Evolutionary conservation across 1,140 invertebrate genomes (phyloP).

Genomic region (Tetraneura akinire): DNA sequence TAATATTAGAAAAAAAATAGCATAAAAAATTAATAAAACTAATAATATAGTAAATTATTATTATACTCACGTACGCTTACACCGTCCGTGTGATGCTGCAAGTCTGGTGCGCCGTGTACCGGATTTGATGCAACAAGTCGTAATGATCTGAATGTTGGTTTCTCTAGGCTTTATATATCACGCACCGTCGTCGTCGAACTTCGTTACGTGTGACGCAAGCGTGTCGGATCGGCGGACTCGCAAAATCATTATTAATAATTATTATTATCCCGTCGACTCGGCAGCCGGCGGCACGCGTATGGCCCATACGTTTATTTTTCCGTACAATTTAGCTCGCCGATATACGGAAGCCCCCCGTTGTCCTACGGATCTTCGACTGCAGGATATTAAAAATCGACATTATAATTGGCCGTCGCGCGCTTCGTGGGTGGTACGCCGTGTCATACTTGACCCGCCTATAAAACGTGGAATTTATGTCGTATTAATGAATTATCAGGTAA

Average conservation of each 20-base stretch:
- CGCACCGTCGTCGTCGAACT: neutral
- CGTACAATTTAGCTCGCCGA: conserved; percentile 5
- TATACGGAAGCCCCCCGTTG: neutral
- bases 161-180: conserved; percentile 43
- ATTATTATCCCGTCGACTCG: too few relatives aligned
- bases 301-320: neutral
- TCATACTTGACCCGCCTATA: neutral
- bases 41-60: too few relatives aligned
- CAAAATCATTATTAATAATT: conserved; percentile 28
- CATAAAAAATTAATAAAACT: too few relatives aligned
- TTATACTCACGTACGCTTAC: conserved; percentile 38
- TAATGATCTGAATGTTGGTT: conserved; percentile 43
- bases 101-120: conserved; percentile 33
- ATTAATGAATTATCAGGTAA: neutral
- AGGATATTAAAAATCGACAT: conserved; percentile 21
- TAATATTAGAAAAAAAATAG: too few relatives aligned
- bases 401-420: conserved; percentile 10
- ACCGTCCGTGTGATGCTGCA: neutral
- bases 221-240: neutral
- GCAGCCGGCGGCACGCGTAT: too few relatives aligned
- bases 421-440: conserved; percentile 16
- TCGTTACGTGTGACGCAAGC: conserved; percentile 37
- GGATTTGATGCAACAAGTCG: conserved; percentile 44
- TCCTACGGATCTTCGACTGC: conserved; percentile 1
- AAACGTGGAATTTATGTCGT: neutral